Evolutionary conservation across 2,113 vertebrate genomes (phyloP).

Genomic region (Tenrec ecaudatus): DNA sequence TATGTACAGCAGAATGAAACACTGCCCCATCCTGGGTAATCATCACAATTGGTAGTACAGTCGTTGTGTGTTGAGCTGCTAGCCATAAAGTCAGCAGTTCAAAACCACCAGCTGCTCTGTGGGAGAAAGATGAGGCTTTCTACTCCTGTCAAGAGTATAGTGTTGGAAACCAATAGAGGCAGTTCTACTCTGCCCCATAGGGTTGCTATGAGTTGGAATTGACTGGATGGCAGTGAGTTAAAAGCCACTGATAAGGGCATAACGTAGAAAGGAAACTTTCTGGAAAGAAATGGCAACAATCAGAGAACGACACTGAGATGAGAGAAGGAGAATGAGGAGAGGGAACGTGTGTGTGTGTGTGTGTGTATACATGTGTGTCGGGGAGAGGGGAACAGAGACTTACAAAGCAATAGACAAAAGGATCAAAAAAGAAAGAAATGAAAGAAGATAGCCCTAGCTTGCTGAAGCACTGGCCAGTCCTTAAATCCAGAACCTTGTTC

Average conservation of each 20-base stretch:
- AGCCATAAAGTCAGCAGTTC: too few relatives aligned
- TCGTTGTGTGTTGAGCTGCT: too few relatives aligned
- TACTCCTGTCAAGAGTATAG: too few relatives aligned
- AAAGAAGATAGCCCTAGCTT: not conserved
- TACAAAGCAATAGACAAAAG: not conserved
- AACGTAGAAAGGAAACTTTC: not conserved
- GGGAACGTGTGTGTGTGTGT: not conserved
- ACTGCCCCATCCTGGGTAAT: too few relatives aligned
- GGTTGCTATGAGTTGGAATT: too few relatives aligned
- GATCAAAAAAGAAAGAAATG: not conserved
- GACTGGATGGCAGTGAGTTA: not conserved
- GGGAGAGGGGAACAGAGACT: not conserved
- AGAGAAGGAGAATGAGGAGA: slow-evolving; percentile 16
- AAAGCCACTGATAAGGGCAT: not conserved
- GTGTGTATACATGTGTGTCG: too few relatives aligned
- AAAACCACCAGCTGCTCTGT: too few relatives aligned
- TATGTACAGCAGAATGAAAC: too few relatives aligned
- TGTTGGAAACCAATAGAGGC: too few relatives aligned
- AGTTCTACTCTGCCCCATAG: too few relatives aligned
- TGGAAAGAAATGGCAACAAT: not conserved
- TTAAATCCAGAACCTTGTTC: not conserved
- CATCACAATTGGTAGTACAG: too few relatives aligned
- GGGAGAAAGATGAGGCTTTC: too few relatives aligned
- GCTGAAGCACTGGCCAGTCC: not conserved
- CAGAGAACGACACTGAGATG: not conserved